Evolutionary conservation across 1,140 invertebrate genomes (phyloP), one percentile per base, ranked within the genome.

Genomic region (Chironomus striatipennis): DNA sequence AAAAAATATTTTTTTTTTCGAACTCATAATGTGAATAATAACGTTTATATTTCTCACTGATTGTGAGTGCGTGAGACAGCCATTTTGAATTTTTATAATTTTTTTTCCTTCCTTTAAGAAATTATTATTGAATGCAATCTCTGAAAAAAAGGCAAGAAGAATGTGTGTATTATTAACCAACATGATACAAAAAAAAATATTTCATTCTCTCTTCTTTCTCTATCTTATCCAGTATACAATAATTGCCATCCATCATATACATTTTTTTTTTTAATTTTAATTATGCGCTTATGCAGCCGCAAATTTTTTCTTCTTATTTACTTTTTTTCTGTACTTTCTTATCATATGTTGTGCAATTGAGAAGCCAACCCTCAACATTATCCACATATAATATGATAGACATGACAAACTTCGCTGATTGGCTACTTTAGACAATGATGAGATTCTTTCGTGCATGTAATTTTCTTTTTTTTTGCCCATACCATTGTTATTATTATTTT

Each of bases 121-220:
- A 34, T 34, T 34, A 34, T 34, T 34, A 34, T 34, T 34, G 24
- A 34, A 34, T 34, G 24, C 24, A 34, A 34, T 34, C 24, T 34
- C 24, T 34, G 24, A 5, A 34, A 34, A 34, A 34, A 34, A 34
- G 24, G 24, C 24, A 34, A 34, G 24, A 34, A 34, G 24, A 34
- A 57, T 57, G 47, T 57, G 47, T 57, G 47, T 57, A 57, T 57
- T 57, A 57, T 57, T 57, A 57, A 57, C n/a, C 47, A 57, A 57
- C 12, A 57, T 57, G 12, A n/a, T 15, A 57, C 47, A 57, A 34
- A 34, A 34, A 34, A 34, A 34, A 34, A 5, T 34, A 34, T 57
- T 12, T n/a, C 47, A 57, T n/a, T n/a, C 12, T 57, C 47, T 57
- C 47, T 57, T 47, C 15, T 57, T 57, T 12, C 47, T 57, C 47